These are phyloP conservation scores for Syngnathus scovelli DNA, from an alignment of 2,113 vertebrate species.

Conservation along the genomic window DNA sequence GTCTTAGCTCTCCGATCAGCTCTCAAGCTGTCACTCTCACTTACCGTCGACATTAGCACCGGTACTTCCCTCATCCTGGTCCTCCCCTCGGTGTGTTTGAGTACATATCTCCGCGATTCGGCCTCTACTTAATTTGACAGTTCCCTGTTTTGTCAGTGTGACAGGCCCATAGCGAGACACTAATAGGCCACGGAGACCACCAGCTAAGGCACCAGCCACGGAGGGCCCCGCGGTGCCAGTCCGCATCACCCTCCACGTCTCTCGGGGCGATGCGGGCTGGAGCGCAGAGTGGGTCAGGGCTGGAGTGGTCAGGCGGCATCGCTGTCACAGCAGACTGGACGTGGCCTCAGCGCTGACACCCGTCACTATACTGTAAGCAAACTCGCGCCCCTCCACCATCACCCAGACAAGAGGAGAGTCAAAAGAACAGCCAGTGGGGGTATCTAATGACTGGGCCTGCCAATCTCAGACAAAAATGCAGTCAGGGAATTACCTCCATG, in stretches of 20 bases:
- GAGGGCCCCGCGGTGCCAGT: slow-evolving; percentile 67
- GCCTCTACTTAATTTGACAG: slow-evolving; percentile 79
- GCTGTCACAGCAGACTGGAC: slow-evolving; percentile 65
- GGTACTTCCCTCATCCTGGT: slow-evolving; percentile 74
- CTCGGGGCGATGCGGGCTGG: slow-evolving; percentile 57
- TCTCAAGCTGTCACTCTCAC: slow-evolving; percentile 88
- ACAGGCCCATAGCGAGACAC: slow-evolving; percentile 79
- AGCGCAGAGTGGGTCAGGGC: slow-evolving; percentile 48
- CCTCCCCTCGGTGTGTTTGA: slow-evolving; percentile 60
- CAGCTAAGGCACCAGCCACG: slow-evolving; percentile 71
- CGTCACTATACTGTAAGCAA: slow-evolving; percentile 28
- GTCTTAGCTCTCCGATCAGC: slow-evolving; percentile 57
- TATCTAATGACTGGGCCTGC: slow-evolving; percentile 57
- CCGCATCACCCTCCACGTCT: slow-evolving; percentile 68
- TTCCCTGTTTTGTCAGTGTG: slow-evolving; percentile 76
- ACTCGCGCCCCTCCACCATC: slow-evolving; percentile 3
- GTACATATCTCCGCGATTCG: slow-evolving; percentile 77
- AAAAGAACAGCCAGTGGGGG: slow-evolving; percentile 70
- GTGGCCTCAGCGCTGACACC: slow-evolving; percentile 46
- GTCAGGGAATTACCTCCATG: slow-evolving; percentile 32
- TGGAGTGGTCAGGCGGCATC: slow-evolving; percentile 44
- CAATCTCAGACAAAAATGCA: slow-evolving; percentile 49
- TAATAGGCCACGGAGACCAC: slow-evolving; percentile 73
- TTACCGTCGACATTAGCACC: slow-evolving; percentile 93
- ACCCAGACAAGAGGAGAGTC: slow-evolving; percentile 20